Conservation (phyloP, 2,888 invertebrate species). For the Fragum whitleyi region DNA sequence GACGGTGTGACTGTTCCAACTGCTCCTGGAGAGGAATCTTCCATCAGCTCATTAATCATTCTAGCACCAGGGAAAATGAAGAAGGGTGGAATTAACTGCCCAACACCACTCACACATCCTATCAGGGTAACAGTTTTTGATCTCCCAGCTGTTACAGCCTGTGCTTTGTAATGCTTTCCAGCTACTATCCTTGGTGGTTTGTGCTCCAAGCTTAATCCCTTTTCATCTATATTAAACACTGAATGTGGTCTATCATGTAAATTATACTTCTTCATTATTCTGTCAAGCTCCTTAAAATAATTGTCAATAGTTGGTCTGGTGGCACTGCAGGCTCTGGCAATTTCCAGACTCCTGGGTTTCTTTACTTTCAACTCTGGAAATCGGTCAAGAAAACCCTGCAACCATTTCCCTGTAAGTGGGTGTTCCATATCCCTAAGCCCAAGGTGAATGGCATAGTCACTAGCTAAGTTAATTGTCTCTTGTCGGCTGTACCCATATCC, state of each 20-base stretch:
- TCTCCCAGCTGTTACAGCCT: constrained; percentile 3
- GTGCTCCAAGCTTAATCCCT: constrained; percentile 25
- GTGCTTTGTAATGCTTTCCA: neutral
- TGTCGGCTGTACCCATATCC: too few species aligned
- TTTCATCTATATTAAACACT: too few species aligned
- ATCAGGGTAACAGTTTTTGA: neutral
- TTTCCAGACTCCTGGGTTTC: too few species aligned
- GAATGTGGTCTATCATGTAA: too few species aligned
- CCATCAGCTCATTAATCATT: too few species aligned
- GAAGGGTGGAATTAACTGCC: neutral
- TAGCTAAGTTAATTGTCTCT: too few species aligned
- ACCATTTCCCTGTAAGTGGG: neutral
- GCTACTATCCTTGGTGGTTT: constrained; percentile 2
- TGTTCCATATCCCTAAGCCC: constrained; percentile 5
- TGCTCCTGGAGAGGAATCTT: too few species aligned
- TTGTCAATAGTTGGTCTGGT: constrained; percentile 2
- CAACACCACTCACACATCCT: too few species aligned
- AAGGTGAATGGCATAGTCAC: neutral
- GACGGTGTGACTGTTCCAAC: constrained; percentile 11
- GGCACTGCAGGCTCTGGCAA: too few species aligned
- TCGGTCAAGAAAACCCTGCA: neutral
- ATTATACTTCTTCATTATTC: constrained; percentile 31
- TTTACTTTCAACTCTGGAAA: too few species aligned
- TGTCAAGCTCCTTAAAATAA: neutral
- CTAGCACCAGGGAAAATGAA: too few species aligned